Conservation (phyloP, 1,140 invertebrate species). For the Ceratina calcarata region DNA sequence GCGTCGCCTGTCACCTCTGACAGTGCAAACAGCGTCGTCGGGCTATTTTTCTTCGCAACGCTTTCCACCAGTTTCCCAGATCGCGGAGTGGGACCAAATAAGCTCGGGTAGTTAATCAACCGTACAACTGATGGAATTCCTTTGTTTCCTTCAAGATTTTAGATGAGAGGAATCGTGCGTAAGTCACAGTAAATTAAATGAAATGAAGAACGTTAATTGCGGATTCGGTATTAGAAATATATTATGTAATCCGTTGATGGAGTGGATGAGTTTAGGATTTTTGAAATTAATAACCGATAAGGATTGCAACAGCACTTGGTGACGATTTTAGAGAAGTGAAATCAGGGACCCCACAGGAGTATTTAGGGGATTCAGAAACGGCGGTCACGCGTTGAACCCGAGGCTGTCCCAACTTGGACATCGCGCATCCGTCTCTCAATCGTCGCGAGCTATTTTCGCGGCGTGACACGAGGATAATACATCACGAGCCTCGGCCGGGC, state of each 20-base stretch:
- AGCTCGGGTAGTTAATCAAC: not conserved
- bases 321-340: too few species aligned
- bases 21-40: not conserved
- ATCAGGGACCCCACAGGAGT: too few species aligned
- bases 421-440: conserved; percentile 8
- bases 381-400: not conserved
- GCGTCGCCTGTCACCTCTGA: not conserved
- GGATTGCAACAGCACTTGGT: too few species aligned
- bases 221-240: too few species aligned
- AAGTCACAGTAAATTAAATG: too few species aligned
- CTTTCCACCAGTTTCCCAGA: not conserved
- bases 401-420: not conserved
- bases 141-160: too few species aligned
- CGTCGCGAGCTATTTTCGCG: conserved; percentile 33
- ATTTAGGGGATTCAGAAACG: too few species aligned
- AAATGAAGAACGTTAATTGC: too few species aligned
- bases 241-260: too few species aligned
- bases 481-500: conserved; percentile 25
- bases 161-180: too few species aligned
- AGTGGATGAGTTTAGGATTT: too few species aligned
- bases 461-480: conserved; percentile 38
- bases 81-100: not conserved
- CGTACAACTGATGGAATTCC: not conserved
- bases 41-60: conserved; percentile 9
- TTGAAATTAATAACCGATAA: too few species aligned